Evolutionary conservation across 1,140 invertebrate species (phyloP), one percentile per base, ranked within the genome.

Genomic region (Drosophila lacertosa): DNA sequence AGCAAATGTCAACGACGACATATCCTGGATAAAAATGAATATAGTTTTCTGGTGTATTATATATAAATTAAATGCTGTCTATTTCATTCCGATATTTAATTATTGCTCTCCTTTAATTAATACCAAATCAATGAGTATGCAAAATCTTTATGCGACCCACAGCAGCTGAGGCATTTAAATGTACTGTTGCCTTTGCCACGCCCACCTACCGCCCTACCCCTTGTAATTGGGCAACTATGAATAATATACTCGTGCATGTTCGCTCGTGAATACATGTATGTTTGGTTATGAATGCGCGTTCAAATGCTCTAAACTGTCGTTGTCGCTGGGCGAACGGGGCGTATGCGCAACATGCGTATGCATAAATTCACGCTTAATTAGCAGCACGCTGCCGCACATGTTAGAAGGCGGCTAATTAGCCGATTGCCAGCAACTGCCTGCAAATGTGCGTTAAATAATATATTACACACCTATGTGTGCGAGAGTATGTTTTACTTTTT

Each of bases 331-430:
- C 77, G 51, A 86, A 73, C 81, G 73, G 74, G 81, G 81, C 81
- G 81, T 84, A 74, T 84, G 74, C 69, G 84, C 82, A 86, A 88
- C 81, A 81, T 84, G 82, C 82, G 73, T 70, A 74, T 88, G 82
- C 81, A 84, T 84, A 84, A 84, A 84, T 84, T 88, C 62, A 81
- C 82, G 81, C 82, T 81, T 88, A 84, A 84, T 84, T 84, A 86
- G 82, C 77, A 48, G 4, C 67, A 48, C 22, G 20, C 47, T 54
- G 26, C 26, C 26, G 45, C 64, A 33, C 20, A 37, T 40, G 39
- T 60, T 42, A 11, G 16, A 1, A 15, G 22, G 22, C 13, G 35
- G 22, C 53, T 81, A 84, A 86, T 84, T 84, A 86, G 81, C 73
- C 68, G 47, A 60, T 74, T 65, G 39, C 64, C 22, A 20, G 37